A percentile compares a stretch with the other conserved stretches of the same genome.
phyloP scores from a whole-genome alignment of 2,797 vertebrate genomes.

The Gobionotothen gibberifrons region DNA sequence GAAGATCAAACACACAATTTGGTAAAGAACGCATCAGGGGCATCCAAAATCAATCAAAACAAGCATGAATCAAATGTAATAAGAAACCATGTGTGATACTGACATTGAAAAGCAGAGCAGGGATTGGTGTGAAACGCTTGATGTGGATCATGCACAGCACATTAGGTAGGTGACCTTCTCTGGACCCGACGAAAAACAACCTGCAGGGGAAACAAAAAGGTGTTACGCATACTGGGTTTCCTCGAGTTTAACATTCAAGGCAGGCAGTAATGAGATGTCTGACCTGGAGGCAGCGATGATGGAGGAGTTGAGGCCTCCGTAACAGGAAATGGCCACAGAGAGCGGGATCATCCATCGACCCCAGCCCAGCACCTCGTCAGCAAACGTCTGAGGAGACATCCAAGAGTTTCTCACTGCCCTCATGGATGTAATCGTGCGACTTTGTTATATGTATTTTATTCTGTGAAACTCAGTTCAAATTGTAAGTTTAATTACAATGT shows the following conservation, averaged over 20 bases:
- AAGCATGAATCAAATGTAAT: background rate
- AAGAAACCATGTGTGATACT: constrained; percentile 39
- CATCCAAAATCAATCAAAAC: background rate
- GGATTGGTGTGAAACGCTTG: constrained; percentile 85
- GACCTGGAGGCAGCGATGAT: constrained; percentile 89
- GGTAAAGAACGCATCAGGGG: background rate
- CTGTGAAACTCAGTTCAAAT: background rate
- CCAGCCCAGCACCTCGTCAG: constrained; percentile 84
- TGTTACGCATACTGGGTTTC: background rate
- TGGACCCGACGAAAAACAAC: constrained; percentile 88
- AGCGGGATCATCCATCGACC: constrained; percentile 87
- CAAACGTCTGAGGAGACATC: constrained; percentile 83
- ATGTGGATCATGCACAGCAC: constrained; percentile 88
- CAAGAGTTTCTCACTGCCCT: background rate
- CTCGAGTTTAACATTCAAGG: background rate
- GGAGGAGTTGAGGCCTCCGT: constrained; percentile 88
- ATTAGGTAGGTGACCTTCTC: constrained; percentile 88
- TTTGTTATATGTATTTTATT: background rate
- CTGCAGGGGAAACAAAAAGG: constrained; percentile 59
- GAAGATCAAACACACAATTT: constrained; percentile 11
- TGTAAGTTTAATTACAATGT: background rate
- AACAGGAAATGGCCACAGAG: constrained; percentile 89
- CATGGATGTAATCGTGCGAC: too few relatives aligned
- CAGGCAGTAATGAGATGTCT: background rate
- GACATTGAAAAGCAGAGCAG: constrained; percentile 88